A percentile compares a stretch with the other conserved stretches of the same genome.
phyloP scores from a whole-genome alignment of 2,797 vertebrate genomes.

The Chelmon rostratus region DNA sequence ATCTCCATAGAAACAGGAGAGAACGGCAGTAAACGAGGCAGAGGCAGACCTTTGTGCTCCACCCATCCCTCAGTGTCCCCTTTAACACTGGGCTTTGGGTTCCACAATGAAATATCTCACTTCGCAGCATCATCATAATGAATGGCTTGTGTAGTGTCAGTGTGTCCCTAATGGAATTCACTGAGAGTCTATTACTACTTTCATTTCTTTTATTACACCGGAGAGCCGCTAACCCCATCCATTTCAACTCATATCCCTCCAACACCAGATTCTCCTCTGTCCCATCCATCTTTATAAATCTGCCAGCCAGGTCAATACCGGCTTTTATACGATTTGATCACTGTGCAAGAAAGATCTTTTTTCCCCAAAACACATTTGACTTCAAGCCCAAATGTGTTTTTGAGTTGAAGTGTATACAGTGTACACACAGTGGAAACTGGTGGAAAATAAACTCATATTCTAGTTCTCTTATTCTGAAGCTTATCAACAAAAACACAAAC shows the following conservation, averaged over 20 bases:
- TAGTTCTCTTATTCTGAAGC: background rate
- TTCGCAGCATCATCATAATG: conserved; percentile 82
- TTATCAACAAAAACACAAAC: background rate
- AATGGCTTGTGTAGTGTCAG: conserved; percentile 83
- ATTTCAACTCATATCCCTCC: conserved; percentile 81
- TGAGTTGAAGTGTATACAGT: conserved; percentile 25
- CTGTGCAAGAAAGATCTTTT: conserved; percentile 59
- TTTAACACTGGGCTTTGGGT: conserved; percentile 76
- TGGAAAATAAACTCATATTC: background rate
- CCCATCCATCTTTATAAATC: conserved; percentile 85
- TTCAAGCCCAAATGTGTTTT: conserved; percentile 57
- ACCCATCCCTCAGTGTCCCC: conserved; percentile 79
- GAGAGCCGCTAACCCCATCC: conserved; percentile 81
- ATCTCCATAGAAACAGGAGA: conserved; percentile 85
- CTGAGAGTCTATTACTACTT: conserved; percentile 86
- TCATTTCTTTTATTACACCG: conserved; percentile 86
- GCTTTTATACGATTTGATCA: conserved; percentile 75
- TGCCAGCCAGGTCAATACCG: conserved; percentile 79
- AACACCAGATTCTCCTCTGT: conserved; percentile 71
- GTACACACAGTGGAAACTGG: background rate
- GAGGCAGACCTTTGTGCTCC: conserved; percentile 73
- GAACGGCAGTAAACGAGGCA: conserved; percentile 68
- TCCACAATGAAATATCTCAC: conserved; percentile 82
- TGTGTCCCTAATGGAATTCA: conserved; percentile 86
- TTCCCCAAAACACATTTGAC: conserved; percentile 68